Evolutionary conservation across 2,113 vertebrate genomes (phyloP), one percentile per base, ranked within the genome.

Genomic region (Rynchops niger): DNA sequence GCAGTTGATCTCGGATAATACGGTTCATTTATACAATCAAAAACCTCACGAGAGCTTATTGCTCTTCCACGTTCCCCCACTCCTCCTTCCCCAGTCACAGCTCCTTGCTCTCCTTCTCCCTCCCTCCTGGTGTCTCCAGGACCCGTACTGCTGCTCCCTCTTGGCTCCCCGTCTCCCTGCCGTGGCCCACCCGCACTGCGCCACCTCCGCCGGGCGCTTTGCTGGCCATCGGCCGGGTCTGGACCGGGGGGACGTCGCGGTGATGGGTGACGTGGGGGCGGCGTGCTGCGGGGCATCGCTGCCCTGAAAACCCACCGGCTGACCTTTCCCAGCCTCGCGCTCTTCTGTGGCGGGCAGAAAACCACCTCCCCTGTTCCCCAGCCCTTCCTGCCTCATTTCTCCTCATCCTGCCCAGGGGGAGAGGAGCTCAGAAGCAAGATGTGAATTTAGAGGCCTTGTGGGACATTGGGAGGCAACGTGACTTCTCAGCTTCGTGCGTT

Each of bases 201-300:
- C 32, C 36, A 6, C 8, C 76, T 61, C 58, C 2, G 0, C 22
- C 1, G 11, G 47, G n/a, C 0, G 0, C 36, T 77, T 52, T n/a
- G 40, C 56, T 7, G 15, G 42, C 4, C 14, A 2, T 13, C 6
- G 74, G 29, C 8, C 40, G 50, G 27, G 4, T 65, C 56, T 62
- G 77, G 27, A 2, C 38, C 1, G 5, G 23, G 59, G 32, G 56
- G 5, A 15, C 14, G 15, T 63, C 43, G 9, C 32, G 11, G 18
- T 32, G 30, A 56, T 20, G 30, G 6, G 25, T 8, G 38, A 30
- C 1, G 8, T n/a, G 36, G 47, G 59, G 49, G 40, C 11, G 0
- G 1, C 3, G 5, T 52, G 55, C 65, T 85, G 30, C 65, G 67
- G 83, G 80, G 58, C 65, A 49, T 32, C 5, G 1, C 74, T 67